Base-by-base conservation (phyloP, 2,888 invertebrate genomes). In the Dendrolimus houi region DNA sequence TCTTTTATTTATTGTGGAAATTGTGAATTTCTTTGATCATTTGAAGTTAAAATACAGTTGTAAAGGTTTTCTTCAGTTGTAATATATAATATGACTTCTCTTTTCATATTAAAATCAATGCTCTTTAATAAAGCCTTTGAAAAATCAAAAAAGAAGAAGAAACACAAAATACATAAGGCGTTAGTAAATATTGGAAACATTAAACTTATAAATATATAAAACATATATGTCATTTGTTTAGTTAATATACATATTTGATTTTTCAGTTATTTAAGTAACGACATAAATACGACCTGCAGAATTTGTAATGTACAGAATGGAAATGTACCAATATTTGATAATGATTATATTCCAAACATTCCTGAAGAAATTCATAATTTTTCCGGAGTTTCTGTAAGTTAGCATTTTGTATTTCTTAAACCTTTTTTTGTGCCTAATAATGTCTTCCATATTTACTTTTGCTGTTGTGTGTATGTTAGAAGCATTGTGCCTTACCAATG, bases 91-190 rank as follows among this genome's bases (percentile, higher is more conserved):
- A 87, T 88, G 87, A 77, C 84, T 65, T 86, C 87, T 9, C 72
- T 87, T 59, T 64, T 89, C 58, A 66, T 87, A 64, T 64, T 88
- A 52, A 87, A 87, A 60, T 87, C 88, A 17, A 81, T 89, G 79
- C 65, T 89, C 61, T 77, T 83, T 63, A 82, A 85, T 57, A 85
- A 80, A 61, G 79, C 81, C 56, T 64, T 84, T 60, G 75, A 85
- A 58, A 81, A 79, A 61, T 75, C 71, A 52, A 85, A 81, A 62
- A 82, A 77, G 62, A 83, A 79, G 64, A 85, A 79, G 62, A 82
- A 75, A 69, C 60, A 60, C 14, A 78, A 78, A 59, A 60, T 71
- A n/a, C 79, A 72, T 52, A 80, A 80, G 74, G 55, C 64, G 83
- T 84, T 75, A 60, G 81, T 80, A 59, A 29, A 29, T 29, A 29